Evolutionary conservation across 2,113 vertebrate genomes (phyloP).

Genomic region (Aegotheles bennettii): DNA sequence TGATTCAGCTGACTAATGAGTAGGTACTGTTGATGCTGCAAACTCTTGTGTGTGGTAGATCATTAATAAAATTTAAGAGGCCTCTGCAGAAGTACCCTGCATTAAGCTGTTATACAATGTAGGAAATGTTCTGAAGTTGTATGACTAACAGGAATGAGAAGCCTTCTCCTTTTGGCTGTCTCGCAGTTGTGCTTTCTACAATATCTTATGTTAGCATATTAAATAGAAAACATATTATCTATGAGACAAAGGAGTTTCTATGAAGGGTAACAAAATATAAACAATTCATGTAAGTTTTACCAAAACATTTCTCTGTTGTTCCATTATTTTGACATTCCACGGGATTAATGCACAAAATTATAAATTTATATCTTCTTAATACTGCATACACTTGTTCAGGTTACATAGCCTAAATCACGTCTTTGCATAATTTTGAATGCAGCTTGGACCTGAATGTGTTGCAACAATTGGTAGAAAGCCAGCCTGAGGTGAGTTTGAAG

Average conservation of each 20-base stretch:
- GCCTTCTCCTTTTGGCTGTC: not conserved
- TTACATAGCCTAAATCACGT: not conserved
- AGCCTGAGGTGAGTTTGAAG: not conserved
- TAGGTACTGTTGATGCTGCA: not conserved
- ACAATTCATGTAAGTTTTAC: not conserved
- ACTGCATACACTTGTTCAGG: rapidly evolving
- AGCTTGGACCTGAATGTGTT: not conserved
- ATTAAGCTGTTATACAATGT: not conserved
- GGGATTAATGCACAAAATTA: not conserved
- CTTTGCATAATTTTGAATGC: not conserved
- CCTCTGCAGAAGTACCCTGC: not conserved
- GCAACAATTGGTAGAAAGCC: not conserved
- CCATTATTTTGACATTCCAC: not conserved
- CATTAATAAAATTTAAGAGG: not conserved
- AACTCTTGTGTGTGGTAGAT: not conserved
- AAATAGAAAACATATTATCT: not conserved
- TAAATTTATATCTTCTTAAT: not conserved
- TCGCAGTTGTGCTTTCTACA: not conserved
- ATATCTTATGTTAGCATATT: not conserved
- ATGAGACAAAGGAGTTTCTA: not conserved
- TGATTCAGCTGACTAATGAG: not conserved
- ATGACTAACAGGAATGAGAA: not conserved
- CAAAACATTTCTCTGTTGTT: not conserved
- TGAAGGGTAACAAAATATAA: not conserved
- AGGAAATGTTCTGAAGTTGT: not conserved